Percentiles rank a stretch among this genome's conserved stretches.
These are phyloP conservation scores for Argyresthia goedartella DNA, from an alignment of 2,888 invertebrate genomes.

Conservation along the genomic window DNA sequence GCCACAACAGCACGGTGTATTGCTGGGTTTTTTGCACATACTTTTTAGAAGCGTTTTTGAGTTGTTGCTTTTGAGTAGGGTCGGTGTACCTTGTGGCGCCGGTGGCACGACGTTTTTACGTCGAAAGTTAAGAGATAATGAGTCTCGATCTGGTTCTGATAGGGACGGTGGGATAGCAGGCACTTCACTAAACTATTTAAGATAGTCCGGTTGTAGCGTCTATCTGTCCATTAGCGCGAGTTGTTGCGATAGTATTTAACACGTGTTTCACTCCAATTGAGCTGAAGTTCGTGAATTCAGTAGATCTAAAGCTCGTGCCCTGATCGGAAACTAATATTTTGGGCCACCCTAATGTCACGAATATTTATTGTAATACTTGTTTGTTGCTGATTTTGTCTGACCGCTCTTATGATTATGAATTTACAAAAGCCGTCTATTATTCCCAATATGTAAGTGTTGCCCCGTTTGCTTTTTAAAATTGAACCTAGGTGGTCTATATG, in stretches of 20 bases:
- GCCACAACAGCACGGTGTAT: too few relatives aligned
- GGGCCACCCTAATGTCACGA: conserved; percentile 5
- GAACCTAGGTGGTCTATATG: conserved; percentile 13
- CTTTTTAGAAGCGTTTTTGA: too few relatives aligned
- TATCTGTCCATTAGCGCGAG: conserved; percentile 10
- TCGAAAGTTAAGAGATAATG: too few relatives aligned
- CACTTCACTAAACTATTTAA: conserved; percentile 1
- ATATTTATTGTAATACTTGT: conserved; percentile 6
- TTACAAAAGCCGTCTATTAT: conserved; percentile 13
- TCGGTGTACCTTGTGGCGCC: too few relatives aligned
- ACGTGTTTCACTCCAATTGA: conserved; percentile 8
- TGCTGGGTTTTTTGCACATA: too few relatives aligned
- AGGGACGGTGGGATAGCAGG: too few relatives aligned
- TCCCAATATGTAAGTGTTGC: conserved; percentile 13
- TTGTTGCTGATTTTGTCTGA: conserved; percentile 7
- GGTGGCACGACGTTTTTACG: too few relatives aligned
- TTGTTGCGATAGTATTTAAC: conserved; percentile 4
- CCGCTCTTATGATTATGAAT: conserved; percentile 8
- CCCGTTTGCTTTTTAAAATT: conserved; percentile 10
- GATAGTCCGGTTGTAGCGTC: conserved; percentile 8
- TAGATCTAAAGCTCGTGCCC: conserved; percentile 8
- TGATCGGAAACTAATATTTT: conserved; percentile 7
- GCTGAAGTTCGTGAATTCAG: conserved; percentile 2
- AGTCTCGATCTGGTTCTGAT: too few relatives aligned
- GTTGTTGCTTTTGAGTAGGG: too few relatives aligned